Conservation (phyloP, 2,888 invertebrate genomes). For the Chirona hameri region DNA sequence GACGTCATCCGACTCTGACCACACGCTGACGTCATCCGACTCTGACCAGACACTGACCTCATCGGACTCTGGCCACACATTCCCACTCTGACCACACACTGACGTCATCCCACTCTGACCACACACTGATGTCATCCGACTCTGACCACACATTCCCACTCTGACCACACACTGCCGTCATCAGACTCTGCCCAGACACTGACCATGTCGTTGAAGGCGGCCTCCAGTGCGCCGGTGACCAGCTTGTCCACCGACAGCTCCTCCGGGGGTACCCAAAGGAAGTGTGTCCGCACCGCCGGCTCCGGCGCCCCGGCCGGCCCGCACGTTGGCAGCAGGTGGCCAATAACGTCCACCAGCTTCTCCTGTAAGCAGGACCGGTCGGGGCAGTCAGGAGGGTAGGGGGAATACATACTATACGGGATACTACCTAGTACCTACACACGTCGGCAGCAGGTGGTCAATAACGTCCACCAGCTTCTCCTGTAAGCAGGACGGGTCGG, state of each 20-base stretch:
- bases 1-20: too few relatives aligned
- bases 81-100: too few relatives aligned
- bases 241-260: constrained; percentile 58
- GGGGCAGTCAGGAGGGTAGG: constrained; percentile 26
- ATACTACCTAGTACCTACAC: too few relatives aligned
- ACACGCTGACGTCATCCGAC: too few relatives aligned
- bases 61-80: too few relatives aligned
- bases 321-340: constrained; percentile 36
- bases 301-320: background rate
- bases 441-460: too few relatives aligned
- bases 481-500: constrained; percentile 24
- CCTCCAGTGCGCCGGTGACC: constrained; percentile 72
- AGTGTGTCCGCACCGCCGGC: constrained; percentile 33
- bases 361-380: constrained; percentile 31
- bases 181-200: constrained; percentile 50
- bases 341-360: constrained; percentile 37
- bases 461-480: constrained; percentile 28
- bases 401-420: too few relatives aligned
- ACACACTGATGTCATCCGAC: too few relatives aligned
- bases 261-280: constrained; percentile 44
- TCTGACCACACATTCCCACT: too few relatives aligned
- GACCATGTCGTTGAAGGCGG: constrained; percentile 71
- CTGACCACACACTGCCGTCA: too few relatives aligned
- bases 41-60: too few relatives aligned
- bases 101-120: too few relatives aligned